Evolutionary conservation across 2,888 invertebrate species (phyloP), one percentile per base, ranked within the genome.

Genomic region (Junonia oenone): DNA sequence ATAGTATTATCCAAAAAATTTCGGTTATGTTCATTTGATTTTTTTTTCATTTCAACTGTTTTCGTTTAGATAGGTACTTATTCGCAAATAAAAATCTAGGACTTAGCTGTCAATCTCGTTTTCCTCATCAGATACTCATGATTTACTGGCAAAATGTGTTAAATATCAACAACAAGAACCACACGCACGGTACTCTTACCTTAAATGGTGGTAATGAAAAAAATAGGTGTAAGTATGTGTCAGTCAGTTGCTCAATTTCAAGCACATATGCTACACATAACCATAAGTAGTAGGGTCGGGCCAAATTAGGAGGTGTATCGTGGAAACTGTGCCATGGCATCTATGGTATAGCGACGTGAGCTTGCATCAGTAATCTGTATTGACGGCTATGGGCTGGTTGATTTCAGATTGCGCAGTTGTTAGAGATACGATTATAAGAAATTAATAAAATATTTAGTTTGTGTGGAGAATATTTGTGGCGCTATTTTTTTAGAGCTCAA

Each of bases 291-390:
- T 0, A 27, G 37, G 45, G 38, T 46, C 56, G 15, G 63, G 62
- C 83, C 79, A 75, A 78, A 80, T 80, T 81, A 63, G 81, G 85
- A 59, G 66, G 63, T 61, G 66, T 63, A 68, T 68, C 78, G 81
- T 81, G 83, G 80, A 79, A 85, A 83, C 79, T 78, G 78, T 80
- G 83, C 67, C 82, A 71, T 56, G 60, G n/a, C n/a, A n/a, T 53
- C 64, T 78, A 72, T 71, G 38, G 38, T 40, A 19, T 40, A 40
- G 38, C 38, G 60, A n/a, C 67, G 68, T 74, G 33, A n/a, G 40
- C 46, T 51, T 73, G 73, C 69, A 62, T 68, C 65, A 61, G 62
- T 69, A 61, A 62, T 48, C 13, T 5, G 9, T 29, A 9, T 37
- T 48, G 43, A 49, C 45, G 31, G 15, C 37, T 51, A 22, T 47